A percentile compares a stretch with the other conserved stretches of the same genome.
These are phyloP conservation scores for Stratiomys singularior DNA, from an alignment of 2,888 invertebrate genomes.

Conservation along the genomic window DNA sequence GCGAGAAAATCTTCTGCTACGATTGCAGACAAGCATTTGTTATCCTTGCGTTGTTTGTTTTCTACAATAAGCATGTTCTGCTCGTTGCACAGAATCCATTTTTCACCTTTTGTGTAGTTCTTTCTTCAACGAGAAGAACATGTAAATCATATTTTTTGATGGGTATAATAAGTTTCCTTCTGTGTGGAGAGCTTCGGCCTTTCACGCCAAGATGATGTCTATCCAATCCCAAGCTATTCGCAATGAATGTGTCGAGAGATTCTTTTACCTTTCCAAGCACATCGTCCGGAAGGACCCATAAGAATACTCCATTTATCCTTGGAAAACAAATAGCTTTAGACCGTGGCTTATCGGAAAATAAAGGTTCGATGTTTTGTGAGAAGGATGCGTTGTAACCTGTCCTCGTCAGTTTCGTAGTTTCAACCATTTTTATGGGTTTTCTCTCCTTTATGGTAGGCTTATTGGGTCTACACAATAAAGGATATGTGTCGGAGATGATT, in stretches of 20 bases:
- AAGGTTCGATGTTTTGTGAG: conserved; percentile 21
- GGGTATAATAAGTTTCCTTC: conserved; percentile 28
- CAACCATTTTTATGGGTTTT: conserved; percentile 22
- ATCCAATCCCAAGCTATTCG: conserved; percentile 23
- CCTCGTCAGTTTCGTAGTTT: conserved; percentile 22
- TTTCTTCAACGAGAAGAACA: not conserved
- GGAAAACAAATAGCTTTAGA: conserved; percentile 29
- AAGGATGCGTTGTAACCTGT: conserved; percentile 25
- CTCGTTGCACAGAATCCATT: conserved; percentile 2
- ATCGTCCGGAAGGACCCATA: conserved; percentile 1
- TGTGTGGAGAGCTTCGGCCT: not conserved
- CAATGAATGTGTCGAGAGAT: not conserved
- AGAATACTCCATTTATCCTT: conserved; percentile 13
- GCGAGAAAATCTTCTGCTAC: no score
- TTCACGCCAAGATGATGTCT: not conserved
- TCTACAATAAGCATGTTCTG: not conserved
- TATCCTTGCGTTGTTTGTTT: not conserved
- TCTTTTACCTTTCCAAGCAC: not conserved
- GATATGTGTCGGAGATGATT: conserved; percentile 31
- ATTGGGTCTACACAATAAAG: not conserved
- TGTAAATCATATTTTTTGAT: conserved; percentile 40
- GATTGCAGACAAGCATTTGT: not conserved
- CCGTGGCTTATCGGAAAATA: conserved; percentile 37
- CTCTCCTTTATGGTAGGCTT: conserved; percentile 18
- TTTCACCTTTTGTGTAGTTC: conserved; percentile 6